A percentile compares a stretch with the other conserved stretches of the same genome.
Evolutionary conservation across 2,113 vertebrate genomes (phyloP).

Genomic region (Tetrao urogallus): DNA sequence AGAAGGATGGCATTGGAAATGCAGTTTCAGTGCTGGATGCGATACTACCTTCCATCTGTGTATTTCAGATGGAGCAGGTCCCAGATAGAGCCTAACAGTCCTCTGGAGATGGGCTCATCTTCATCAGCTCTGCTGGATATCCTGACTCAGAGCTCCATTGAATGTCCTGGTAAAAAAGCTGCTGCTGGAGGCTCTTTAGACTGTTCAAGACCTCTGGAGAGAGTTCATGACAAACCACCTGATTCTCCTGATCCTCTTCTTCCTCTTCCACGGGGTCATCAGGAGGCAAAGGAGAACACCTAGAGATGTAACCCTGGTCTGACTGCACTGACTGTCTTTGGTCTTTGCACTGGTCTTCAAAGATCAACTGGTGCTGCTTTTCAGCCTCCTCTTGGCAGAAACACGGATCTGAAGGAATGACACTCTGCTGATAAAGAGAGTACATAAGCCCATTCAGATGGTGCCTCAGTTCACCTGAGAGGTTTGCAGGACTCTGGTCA

Average conservation of each 20-base stretch:
- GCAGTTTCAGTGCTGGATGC: not conserved
- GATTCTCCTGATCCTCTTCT: not conserved
- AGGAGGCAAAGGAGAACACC: conserved; percentile 76
- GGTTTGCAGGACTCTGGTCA: conserved; percentile 1
- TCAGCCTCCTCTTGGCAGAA: conserved; percentile 32
- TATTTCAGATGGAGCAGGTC: not conserved
- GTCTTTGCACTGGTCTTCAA: conserved; percentile 61
- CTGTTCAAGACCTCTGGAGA: conserved; percentile 74
- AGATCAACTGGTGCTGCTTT: conserved; percentile 53
- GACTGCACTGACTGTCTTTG: conserved; percentile 84
- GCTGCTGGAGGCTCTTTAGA: conserved; percentile 83
- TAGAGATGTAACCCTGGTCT: conserved; percentile 92
- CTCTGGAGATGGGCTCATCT: not conserved
- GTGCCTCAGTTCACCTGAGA: conserved; percentile 15
- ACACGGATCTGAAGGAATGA: not conserved
- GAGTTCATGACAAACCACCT: not conserved
- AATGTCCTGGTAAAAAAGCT: conserved; percentile 78
- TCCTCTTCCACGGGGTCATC: conserved; percentile 57
- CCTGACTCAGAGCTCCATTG: conserved; percentile 58
- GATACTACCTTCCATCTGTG: not conserved
- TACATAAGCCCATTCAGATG: conserved; percentile 57
- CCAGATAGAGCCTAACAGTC: not conserved
- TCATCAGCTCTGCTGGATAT: not conserved
- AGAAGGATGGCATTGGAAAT: not conserved
- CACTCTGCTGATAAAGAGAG: conserved; percentile 58